phyloP scores from a whole-genome alignment of 2,797 vertebrate genomes.

The Platalea minor region DNA sequence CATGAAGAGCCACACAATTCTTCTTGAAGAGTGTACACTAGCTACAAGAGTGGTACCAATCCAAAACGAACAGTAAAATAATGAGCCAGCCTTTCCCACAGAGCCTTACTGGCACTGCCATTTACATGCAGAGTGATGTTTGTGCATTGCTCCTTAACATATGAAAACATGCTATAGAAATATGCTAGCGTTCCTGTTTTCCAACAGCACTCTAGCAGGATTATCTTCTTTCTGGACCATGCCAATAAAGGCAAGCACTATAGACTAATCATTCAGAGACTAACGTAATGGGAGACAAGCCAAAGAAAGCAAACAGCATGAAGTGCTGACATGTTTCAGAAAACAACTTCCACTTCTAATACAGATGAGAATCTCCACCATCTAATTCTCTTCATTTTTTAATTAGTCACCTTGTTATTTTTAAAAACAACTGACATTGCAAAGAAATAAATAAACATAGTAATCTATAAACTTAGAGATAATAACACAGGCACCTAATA shows the following conservation, averaged over 20 bases:
- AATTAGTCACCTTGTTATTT: not conserved
- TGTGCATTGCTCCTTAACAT: accelerated
- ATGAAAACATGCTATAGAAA: not conserved
- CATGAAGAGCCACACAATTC: not conserved
- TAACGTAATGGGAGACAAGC: not conserved
- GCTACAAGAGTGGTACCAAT: not conserved
- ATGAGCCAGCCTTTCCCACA: not conserved
- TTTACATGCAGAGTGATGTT: not conserved
- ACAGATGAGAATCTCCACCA: not conserved
- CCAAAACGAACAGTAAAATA: not conserved
- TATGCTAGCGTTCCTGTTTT: not conserved
- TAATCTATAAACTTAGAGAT: not conserved
- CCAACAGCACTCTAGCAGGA: not conserved
- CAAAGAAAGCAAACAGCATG: not conserved
- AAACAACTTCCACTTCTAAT: not conserved
- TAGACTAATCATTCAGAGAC: not conserved
- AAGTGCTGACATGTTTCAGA: not conserved
- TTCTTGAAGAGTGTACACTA: not conserved
- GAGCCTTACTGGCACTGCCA: not conserved
- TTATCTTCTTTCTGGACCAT: not conserved
- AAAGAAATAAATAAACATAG: not conserved
- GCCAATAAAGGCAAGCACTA: not conserved
- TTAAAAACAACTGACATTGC: not conserved
- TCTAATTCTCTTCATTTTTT: not conserved
- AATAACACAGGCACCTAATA: not conserved